Base-by-base conservation (phyloP, 2,797 vertebrate genomes). In the Arnoldichthys spilopterus region DNA sequence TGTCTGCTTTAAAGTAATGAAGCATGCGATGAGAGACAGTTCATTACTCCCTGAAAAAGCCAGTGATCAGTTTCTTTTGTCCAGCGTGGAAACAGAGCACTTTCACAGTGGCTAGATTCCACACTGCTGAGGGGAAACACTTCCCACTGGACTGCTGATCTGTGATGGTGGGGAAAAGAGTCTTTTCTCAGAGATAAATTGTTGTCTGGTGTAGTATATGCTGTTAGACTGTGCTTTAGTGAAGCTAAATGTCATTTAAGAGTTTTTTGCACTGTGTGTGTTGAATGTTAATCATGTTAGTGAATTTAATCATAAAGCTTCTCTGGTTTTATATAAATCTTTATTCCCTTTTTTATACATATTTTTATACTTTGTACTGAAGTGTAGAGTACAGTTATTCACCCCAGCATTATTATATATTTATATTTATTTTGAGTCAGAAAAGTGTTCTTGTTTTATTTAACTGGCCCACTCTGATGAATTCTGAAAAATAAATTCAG, bases 31-130 rank as follows among this genome's bases (percentile, higher is more conserved):
- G 87, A 91, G 80, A 90, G 91, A 91, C 85, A 84, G 88, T 89
- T 91, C 84, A 83, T 91, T 86, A 90, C 86, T 87, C 56, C n/a
- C 32, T 74, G 82, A 83, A 77, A 87, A 86, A 83, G 84, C 83
- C 40, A 26, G 68, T 74, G 89, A 90, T 90, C 88, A 81, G 79
- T 88, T 90, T 88, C 88, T 83, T 91, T 91, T 90, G 86, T 91
- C 72, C 83, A 28, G 54, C 56, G 43, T 80, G 72, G 78, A 85
- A 66, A 71, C 67, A 49, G 82, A 75, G 84, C 61, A 75, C 90
- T 88, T 89, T 90, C 74, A 75, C 69, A 83, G 80, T 78, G 75
- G 56, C 70, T 78, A 54, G 74, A 82, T 62, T 80, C 72, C 72
- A 49, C 66, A 1, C 28, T 88, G 86, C 72, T 82, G 80, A 73